Evolutionary conservation across 2,888 invertebrate genomes (phyloP).

Genomic region (Invenusta paracnida): DNA sequence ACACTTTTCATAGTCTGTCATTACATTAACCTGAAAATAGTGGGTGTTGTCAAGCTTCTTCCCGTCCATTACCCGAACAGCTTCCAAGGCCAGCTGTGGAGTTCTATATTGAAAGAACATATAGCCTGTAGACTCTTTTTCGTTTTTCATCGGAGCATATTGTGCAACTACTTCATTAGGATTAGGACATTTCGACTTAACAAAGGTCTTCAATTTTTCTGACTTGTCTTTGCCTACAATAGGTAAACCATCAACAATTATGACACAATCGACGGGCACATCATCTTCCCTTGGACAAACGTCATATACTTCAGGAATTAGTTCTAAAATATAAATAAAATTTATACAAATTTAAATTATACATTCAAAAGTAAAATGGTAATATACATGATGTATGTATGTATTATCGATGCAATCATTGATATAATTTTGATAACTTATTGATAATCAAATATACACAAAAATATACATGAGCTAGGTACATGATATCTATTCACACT

Average conservation of each 20-base stretch:
- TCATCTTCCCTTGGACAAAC: not conserved
- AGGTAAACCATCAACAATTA: constrained; percentile 20
- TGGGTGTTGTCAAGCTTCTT: constrained; percentile 92
- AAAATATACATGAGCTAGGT: too few relatives aligned
- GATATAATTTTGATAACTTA: too few relatives aligned
- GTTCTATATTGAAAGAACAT: constrained; percentile 85
- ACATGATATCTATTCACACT: too few relatives aligned
- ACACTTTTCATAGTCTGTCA: constrained; percentile 87
- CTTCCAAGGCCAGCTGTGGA: constrained; percentile 77
- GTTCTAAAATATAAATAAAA: not conserved
- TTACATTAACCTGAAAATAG: constrained; percentile 84
- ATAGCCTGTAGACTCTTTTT: constrained; percentile 64
- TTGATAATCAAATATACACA: too few relatives aligned
- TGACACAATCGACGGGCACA: not conserved
- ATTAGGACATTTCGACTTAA: not conserved
- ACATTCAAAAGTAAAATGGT: too few relatives aligned
- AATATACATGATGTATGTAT: too few relatives aligned
- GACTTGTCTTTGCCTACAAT: not conserved
- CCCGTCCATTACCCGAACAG: constrained; percentile 80
- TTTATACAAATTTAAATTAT: not conserved
- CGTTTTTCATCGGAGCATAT: constrained; percentile 31
- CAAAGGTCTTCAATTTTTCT: not conserved
- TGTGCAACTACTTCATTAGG: constrained; percentile 1
- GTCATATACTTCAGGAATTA: not conserved
- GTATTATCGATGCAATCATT: too few relatives aligned